Percentiles rank a stretch among this genome's conserved stretches.
Conservation (phyloP, 2,797 vertebrate species). For the Philypnodon macrostomus region DNA sequence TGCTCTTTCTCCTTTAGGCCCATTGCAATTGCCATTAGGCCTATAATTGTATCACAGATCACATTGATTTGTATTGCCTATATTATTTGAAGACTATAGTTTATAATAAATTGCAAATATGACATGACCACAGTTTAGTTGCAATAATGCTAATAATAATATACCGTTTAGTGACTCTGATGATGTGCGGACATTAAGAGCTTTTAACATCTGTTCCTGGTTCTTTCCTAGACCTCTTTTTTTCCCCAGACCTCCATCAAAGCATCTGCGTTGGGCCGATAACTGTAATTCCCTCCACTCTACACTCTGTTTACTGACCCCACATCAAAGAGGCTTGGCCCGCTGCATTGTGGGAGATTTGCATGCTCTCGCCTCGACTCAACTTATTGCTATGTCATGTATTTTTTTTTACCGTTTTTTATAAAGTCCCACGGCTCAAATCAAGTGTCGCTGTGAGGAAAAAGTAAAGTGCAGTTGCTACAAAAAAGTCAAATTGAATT, state of each 20-base stretch:
- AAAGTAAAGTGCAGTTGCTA: conserved; percentile 2
- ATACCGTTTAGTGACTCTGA: too few species aligned
- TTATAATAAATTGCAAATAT: too few species aligned
- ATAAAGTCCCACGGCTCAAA: background rate
- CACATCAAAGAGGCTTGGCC: conserved; percentile 64
- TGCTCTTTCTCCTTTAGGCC: too few species aligned
- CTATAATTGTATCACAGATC: too few species aligned
- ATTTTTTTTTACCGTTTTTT: conserved; percentile 21
- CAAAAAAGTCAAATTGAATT: conserved; percentile 10
- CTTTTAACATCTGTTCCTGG: conserved; percentile 7
- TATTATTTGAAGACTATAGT: too few species aligned
- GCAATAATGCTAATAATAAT: too few species aligned
- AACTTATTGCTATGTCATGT: conserved; percentile 61
- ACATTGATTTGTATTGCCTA: too few species aligned
- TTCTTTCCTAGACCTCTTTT: conserved; percentile 15
- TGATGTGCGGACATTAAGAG: too few species aligned
- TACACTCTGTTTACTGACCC: conserved; percentile 64
- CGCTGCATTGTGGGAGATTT: conserved; percentile 63
- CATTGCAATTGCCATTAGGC: too few species aligned
- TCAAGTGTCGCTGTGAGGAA: conserved; percentile 11
- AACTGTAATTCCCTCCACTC: conserved; percentile 67
- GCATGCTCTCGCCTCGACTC: conserved; percentile 53
- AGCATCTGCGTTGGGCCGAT: conserved; percentile 64
- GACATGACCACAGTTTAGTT: too few species aligned
- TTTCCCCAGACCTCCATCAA: conserved; percentile 62